These are phyloP conservation scores for Cyclopterus lumpus DNA, from an alignment of 2,797 vertebrate genomes.

Conservation along the genomic window DNA sequence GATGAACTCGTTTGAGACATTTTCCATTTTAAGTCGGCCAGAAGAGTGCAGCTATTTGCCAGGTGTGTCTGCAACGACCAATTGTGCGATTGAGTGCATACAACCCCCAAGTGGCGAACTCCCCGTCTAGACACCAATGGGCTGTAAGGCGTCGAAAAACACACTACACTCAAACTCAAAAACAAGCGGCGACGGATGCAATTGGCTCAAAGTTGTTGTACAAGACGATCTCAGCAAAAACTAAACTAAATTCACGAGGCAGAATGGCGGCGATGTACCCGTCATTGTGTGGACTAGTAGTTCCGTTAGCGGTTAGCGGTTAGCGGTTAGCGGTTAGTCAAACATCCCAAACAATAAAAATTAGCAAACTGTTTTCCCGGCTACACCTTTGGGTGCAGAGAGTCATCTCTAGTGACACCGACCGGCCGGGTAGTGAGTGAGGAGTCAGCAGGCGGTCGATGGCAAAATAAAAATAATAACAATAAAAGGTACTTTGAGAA, in stretches of 20 bases:
- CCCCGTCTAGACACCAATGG: not conserved
- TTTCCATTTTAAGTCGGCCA: not conserved
- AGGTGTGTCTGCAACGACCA: not conserved
- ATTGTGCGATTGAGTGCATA: not conserved
- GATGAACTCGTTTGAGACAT: not conserved
- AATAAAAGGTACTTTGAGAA: too few relatives aligned
- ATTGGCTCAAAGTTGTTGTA: not conserved
- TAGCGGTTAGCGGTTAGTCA: not conserved
- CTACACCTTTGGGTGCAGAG: too few relatives aligned
- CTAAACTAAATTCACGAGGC: too few relatives aligned
- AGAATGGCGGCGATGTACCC: too few relatives aligned
- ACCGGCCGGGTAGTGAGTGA: too few relatives aligned
- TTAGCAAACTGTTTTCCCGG: too few relatives aligned
- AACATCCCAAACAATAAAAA: not conserved
- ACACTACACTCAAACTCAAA: not conserved
- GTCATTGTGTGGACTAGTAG: not conserved
- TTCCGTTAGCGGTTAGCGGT: not conserved
- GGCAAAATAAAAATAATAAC: too few relatives aligned
- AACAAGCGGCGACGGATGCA: not conserved
- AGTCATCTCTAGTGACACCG: too few relatives aligned
- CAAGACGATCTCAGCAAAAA: too few relatives aligned
- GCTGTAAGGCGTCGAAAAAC: not conserved
- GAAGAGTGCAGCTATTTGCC: not conserved
- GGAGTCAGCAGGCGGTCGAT: too few relatives aligned
- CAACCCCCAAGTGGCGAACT: not conserved